Base-by-base conservation (phyloP, 1,140 invertebrate genomes). In the Conopomorpha cramerella region DNA sequence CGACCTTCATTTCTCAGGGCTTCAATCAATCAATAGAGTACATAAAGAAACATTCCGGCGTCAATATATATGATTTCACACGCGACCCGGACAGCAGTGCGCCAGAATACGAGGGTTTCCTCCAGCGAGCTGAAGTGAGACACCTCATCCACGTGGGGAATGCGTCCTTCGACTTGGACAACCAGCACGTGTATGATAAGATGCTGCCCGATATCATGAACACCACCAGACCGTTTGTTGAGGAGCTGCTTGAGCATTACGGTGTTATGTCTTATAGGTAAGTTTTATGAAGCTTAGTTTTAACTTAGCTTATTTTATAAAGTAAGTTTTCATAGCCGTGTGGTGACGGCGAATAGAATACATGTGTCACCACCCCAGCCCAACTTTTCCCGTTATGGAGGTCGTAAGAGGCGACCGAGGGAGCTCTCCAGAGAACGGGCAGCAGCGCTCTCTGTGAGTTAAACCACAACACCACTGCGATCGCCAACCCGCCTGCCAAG, bases 171-270 rank as follows among this genome's bases (percentile, higher is more conserved):
- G 51, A 34, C 14, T 36, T 41, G 1, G 46, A 64, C 18, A 46
- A 47, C 15, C 85, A 49, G 38, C 30, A 38, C 17, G 85, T 88
- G 2, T 83, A 88, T 46, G 45, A 67, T 13, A 76, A 85, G 48
- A 58, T 93, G 14, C 67, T 82, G 16, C 62, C 68, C 3, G 91
- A 94, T 67, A 73, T 93, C 1, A 86, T 91, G 81, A 80, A 87
- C 45, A 88, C 86, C 1, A 79, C 87, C 8, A 85, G 86, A 41
- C 80, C 81, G 1, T 84, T 82, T 72, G 55, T 93, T n/a, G 73
- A 81, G 29, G 80, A 83, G 38, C 51, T 93, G 1, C 29, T 70
- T 17, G 51, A 64, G 19, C 46, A 82, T 36, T 91, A 90, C 49
- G 81, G 77, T 51, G 81, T 88, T 11, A 39, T 62, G 47, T 16